Evolutionary conservation across 92 coral and sea anemone species (phyloP).

Genomic region (Epizoanthus rinbou): DNA sequence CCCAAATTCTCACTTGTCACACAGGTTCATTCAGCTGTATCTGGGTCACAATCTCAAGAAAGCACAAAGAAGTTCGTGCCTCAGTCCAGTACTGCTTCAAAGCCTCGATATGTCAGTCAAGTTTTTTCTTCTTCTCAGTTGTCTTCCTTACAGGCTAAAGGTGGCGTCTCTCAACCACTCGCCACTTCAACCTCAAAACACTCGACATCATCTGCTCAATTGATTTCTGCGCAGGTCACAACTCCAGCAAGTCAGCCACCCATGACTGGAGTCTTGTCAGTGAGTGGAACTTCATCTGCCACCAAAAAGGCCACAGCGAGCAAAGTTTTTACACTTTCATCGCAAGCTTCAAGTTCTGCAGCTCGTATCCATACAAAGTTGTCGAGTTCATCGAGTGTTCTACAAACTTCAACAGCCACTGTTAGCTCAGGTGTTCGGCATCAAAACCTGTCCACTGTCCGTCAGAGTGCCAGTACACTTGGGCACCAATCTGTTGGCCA

Average conservation of each 20-base stretch:
- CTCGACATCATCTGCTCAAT: slow-evolving; percentile 18
- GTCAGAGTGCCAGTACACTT: slow-evolving; percentile 6
- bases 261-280: too few species aligned
- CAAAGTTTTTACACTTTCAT: slow-evolving; percentile 17
- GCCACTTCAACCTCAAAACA: slow-evolving; percentile 3
- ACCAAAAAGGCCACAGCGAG: neutral
- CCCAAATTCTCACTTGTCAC: slow-evolving; percentile 44
- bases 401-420: slow-evolving; percentile 21
- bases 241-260: slow-evolving; percentile 14
- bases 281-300: neutral
- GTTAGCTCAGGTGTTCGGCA: neutral
- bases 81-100: slow-evolving; percentile 14
- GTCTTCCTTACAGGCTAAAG: neutral
- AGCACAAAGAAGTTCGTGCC: slow-evolving; percentile 12
- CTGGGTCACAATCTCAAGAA: slow-evolving; percentile 21
- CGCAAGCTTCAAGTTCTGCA: slow-evolving; percentile 19
- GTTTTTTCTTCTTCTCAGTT: slow-evolving; percentile 25
- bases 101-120: slow-evolving; percentile 34
- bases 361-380: slow-evolving; percentile 15
- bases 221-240: slow-evolving; percentile 6
- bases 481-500: neutral
- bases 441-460: neutral
- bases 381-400: slow-evolving; percentile 8
- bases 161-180: neutral
- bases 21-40: slow-evolving; percentile 28